These are phyloP conservation scores for Subacronicta megacephala DNA, from an alignment of 2,888 invertebrate species.

Conservation along the genomic window DNA sequence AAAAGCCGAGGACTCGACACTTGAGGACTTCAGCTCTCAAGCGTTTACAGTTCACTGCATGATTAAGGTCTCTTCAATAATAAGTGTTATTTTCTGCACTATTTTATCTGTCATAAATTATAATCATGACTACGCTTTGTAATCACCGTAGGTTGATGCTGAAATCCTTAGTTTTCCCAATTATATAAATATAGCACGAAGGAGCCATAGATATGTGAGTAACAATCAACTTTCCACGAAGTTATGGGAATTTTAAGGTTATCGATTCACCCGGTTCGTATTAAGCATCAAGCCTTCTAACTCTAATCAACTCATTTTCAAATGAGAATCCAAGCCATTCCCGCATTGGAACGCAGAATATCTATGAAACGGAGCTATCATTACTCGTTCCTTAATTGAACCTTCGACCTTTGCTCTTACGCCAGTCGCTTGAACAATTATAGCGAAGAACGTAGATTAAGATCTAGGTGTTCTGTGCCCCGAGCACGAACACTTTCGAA, in stretches of 20 bases:
- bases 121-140: too few species aligned
- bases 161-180: too few species aligned
- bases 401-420: slow-evolving; percentile 39
- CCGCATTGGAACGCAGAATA: background rate
- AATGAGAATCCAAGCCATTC: slow-evolving; percentile 1
- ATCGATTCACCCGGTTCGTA: too few species aligned
- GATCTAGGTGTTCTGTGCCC: slow-evolving; percentile 24
- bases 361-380: slow-evolving; percentile 16
- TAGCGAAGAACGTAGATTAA: slow-evolving; percentile 23
- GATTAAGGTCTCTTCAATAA: background rate
- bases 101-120: too few species aligned
- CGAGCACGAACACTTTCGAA: too few species aligned
- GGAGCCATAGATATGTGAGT: too few species aligned
- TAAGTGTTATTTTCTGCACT: background rate
- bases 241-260: too few species aligned
- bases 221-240: too few species aligned
- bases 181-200: too few species aligned
- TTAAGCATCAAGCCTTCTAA: background rate
- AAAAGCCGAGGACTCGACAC: slow-evolving; percentile 19
- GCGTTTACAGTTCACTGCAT: slow-evolving; percentile 17
- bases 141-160: too few species aligned
- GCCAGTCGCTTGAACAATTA: slow-evolving; percentile 29
- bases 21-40: slow-evolving; percentile 20
- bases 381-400: slow-evolving; percentile 38
- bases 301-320: background rate